A percentile compares a stretch with the other conserved stretches of the same genome.
These are phyloP conservation scores for Sebastolobus alascanus DNA, from an alignment of 2,797 vertebrate species.

Conservation along the genomic window DNA sequence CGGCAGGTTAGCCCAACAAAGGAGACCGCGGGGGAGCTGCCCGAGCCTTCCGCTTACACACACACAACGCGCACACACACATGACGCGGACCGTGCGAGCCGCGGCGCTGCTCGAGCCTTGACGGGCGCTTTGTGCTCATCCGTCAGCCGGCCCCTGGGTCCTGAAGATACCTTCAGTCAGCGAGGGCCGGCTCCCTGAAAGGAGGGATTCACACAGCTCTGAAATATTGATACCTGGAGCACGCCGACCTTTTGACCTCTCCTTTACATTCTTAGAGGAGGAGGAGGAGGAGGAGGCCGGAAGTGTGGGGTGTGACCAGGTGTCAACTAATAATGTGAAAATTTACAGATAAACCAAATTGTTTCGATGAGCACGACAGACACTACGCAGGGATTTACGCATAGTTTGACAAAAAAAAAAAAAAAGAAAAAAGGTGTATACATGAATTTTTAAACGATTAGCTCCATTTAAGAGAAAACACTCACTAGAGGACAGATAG, in stretches of 20 bases:
- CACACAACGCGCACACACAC: conserved; percentile 52
- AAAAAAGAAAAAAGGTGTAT: not conserved
- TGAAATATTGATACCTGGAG: conserved; percentile 96
- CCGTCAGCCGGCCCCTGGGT: conserved; percentile 94
- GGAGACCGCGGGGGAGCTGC: conserved; percentile 89
- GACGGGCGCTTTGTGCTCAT: conserved; percentile 93
- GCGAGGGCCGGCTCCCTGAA: conserved; percentile 87
- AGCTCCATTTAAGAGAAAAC: conserved; percentile 20
- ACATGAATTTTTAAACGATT: conserved; percentile 11
- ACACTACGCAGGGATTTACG: not conserved
- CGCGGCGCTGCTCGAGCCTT: conserved; percentile 73
- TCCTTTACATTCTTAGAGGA: conserved; percentile 71
- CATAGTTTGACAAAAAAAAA: not conserved
- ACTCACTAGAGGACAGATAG: conserved; percentile 50
- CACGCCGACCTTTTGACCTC: conserved; percentile 92
- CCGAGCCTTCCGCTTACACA: conserved; percentile 89
- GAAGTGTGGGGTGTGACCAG: conserved; percentile 48
- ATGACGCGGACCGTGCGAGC: conserved; percentile 51
- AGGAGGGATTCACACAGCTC: conserved; percentile 89
- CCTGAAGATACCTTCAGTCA: conserved; percentile 96
- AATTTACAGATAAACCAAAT: not conserved
- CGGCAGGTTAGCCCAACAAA: conserved; percentile 92
- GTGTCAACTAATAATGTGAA: conserved; percentile 8
- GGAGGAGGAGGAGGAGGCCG: conserved; percentile 24
- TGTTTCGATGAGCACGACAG: not conserved